A percentile compares a stretch with the other conserved stretches of the same genome.
Conservation (phyloP, 2,888 invertebrate genomes). For the Dolichomitus sp. region DNA sequence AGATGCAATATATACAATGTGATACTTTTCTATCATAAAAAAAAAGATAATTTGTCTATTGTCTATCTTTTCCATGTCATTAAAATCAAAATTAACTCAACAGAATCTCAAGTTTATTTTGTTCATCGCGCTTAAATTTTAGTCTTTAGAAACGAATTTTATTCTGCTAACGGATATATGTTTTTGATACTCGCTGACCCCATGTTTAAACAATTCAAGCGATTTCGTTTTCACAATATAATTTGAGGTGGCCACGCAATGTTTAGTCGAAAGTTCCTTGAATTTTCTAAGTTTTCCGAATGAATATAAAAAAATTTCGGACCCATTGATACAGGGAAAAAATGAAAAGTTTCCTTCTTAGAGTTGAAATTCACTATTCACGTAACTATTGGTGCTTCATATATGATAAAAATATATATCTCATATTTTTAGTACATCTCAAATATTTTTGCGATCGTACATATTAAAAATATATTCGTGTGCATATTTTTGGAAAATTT, state of each 20-base stretch:
- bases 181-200: not conserved
- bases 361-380: too few relatives aligned
- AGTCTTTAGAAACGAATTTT: not conserved
- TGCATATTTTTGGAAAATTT: too few relatives aligned
- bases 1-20: not conserved
- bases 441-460: too few relatives aligned
- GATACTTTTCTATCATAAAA: not conserved
- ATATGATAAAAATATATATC: too few relatives aligned
- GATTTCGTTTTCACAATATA: too few relatives aligned
- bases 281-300: not conserved
- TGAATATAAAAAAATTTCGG: not conserved
- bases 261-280: not conserved
- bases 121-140: not conserved
- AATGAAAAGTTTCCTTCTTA: too few relatives aligned
- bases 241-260: too few relatives aligned
- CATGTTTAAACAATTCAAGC: not conserved
- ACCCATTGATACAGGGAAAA: too few relatives aligned
- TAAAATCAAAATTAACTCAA: too few relatives aligned
- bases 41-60: not conserved
- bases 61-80: not conserved
- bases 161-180: not conserved
- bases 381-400: too few relatives aligned
- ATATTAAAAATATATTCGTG: too few relatives aligned
- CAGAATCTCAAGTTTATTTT: not conserved
- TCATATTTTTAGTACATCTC: too few relatives aligned